These are phyloP conservation scores for Lontra canadensis DNA, from an alignment of 2,113 vertebrate species.

Conservation along the genomic window DNA sequence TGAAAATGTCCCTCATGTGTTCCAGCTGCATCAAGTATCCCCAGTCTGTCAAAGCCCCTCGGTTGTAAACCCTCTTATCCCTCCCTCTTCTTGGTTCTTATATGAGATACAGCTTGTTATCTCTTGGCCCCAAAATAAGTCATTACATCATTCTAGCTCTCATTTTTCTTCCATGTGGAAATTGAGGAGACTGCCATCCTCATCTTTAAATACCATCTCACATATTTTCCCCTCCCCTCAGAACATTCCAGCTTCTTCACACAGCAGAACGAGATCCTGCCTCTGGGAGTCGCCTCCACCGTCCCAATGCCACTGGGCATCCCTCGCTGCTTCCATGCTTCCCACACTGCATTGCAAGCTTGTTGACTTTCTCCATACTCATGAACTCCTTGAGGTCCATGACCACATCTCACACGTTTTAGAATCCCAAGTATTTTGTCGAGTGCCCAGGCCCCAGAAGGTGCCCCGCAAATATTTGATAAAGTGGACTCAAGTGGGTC, in stretches of 20 bases:
- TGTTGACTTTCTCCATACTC: background rate
- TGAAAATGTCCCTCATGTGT: background rate
- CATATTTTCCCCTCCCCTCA: background rate
- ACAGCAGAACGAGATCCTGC: accelerated
- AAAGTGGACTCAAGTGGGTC: background rate
- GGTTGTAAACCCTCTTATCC: accelerated
- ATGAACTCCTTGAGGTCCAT: background rate
- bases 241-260: accelerated
- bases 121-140: background rate
- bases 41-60: accelerated
- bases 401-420: background rate
- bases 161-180: background rate
- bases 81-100: background rate
- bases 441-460: background rate
- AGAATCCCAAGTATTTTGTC: background rate
- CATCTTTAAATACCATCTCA: background rate
- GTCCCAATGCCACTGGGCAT: accelerated
- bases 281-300: background rate
- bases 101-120: background rate
- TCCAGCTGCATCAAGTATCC: no score
- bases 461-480: no score
- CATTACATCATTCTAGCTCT: background rate
- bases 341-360: accelerated
- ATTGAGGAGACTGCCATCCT: background rate
- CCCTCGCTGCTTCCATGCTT: accelerated